These are phyloP conservation scores for Embiotoca jacksoni DNA, from an alignment of 2,113 vertebrate species.

Conservation along the genomic window DNA sequence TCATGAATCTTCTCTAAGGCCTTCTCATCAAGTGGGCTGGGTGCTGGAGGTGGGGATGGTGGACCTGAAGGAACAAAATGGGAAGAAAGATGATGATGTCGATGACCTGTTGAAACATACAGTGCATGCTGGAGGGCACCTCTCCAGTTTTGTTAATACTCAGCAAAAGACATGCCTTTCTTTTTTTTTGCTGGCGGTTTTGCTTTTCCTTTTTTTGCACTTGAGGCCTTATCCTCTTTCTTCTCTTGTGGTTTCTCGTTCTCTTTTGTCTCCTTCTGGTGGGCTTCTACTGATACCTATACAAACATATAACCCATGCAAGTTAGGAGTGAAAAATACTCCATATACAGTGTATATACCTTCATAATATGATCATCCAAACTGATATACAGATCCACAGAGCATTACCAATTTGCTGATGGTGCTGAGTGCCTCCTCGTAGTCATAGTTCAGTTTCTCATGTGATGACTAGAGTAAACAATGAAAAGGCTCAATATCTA, in stretches of 20 bases:
- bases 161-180: constrained; percentile 40
- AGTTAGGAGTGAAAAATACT: background rate
- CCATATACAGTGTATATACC: no score
- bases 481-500: constrained; percentile 20
- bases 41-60: constrained; percentile 45
- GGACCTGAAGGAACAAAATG: constrained; percentile 30
- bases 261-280: constrained; percentile 47
- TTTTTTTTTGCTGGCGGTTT: constrained; percentile 37
- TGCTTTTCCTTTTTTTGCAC: constrained; percentile 73
- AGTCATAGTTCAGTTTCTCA: constrained; percentile 83
- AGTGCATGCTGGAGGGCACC: background rate
- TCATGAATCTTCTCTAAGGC: constrained; percentile 61
- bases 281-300: constrained; percentile 53
- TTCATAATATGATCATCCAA: background rate
- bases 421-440: constrained; percentile 79
- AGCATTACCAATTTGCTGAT: constrained; percentile 86
- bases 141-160: background rate
- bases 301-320: constrained; percentile 26
- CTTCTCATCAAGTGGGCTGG: constrained; percentile 72
- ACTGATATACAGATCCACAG: background rate
- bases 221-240: constrained; percentile 30
- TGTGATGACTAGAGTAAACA: constrained; percentile 54
- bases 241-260: constrained; percentile 32
- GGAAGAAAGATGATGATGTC: background rate
- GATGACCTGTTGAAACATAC: background rate